phyloP scores from a whole-genome alignment of 1,140 invertebrate species.

The Muscidifurax raptorellus region DNA sequence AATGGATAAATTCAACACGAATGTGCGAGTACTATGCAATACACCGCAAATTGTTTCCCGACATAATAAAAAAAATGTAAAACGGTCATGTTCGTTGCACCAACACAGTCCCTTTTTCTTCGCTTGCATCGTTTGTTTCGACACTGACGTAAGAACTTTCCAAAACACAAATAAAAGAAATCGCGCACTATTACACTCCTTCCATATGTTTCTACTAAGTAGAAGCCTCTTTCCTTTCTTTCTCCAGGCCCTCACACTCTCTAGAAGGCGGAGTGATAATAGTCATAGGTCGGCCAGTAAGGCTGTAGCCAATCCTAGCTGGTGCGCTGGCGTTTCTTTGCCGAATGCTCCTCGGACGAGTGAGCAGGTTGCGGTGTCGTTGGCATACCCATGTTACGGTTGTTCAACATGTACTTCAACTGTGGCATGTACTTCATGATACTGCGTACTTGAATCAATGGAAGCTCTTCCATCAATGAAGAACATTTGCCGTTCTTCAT shows the following conservation, averaged over 20 bases:
- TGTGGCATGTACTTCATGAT: slow-evolving; percentile 91
- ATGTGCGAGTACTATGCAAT: neutral
- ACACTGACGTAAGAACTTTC: neutral
- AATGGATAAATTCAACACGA: neutral
- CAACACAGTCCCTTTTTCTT: slow-evolving; percentile 1
- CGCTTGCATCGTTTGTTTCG: neutral
- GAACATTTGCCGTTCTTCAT: slow-evolving; percentile 84
- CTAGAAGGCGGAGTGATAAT: slow-evolving; percentile 74
- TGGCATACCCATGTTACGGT: slow-evolving; percentile 66
- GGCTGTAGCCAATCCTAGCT: slow-evolving; percentile 80
- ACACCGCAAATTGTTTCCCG: neutral
- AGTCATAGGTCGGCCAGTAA: slow-evolving; percentile 76
- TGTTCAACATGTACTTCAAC: slow-evolving; percentile 85
- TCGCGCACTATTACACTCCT: neutral
- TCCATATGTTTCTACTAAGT: neutral
- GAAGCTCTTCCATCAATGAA: slow-evolving; percentile 78
- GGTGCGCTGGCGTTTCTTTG: slow-evolving; percentile 78
- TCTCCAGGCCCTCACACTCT: slow-evolving; percentile 18
- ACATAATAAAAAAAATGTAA: slow-evolving; percentile 17
- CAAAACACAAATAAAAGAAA: neutral
- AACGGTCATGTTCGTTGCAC: slow-evolving; percentile 37
- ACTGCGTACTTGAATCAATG: slow-evolving; percentile 86
- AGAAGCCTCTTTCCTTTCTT: neutral
- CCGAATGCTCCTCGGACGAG: slow-evolving; percentile 71
- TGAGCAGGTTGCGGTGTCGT: slow-evolving; percentile 63